Evolutionary conservation across 1,140 invertebrate genomes (phyloP), one percentile per base, ranked within the genome.

Genomic region (Drosophila punjabiensis): DNA sequence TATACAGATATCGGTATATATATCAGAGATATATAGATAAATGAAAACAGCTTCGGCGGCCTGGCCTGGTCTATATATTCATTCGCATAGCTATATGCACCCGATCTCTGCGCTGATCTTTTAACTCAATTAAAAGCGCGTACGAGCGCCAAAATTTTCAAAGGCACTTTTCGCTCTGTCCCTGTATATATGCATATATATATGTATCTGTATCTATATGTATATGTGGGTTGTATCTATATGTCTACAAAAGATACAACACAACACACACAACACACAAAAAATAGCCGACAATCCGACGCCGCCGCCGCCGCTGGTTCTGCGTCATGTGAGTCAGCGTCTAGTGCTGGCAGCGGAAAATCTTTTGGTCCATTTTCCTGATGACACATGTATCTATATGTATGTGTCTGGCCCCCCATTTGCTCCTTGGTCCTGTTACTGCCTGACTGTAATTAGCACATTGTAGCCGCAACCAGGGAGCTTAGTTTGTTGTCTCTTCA

Each of bases 121-220:
- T 88, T 88, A 89, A 89, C 85, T 88, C 78, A 88, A 88, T 88
- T 89, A 89, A 88, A 88, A 88, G 81, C 85, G 84, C 81, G 76
- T 79, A 89, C 85, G 81, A 87, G 76, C 82, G 78, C 75, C 85
- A 89, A 81, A 65, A 65, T 76, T 87, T 86, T 86, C 83, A 86
- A 86, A 86, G 76, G 76, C 83, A 87, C 77, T 84, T 83, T 62
- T 47, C 65, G 28, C 63, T 80, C 70, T 79, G 70, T 48, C 65
- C 66, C 50, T 71, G 55, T 50, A 45, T 41, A 65, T 63, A 58
- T 47, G 16, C 8, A 20, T 39, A 39, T 32, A 9, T 14, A n/a
- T 32, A 47, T 37, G 14, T 35, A 30, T 52, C 39, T 50, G 52
- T 32, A 41, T 64, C 28, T 35, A 14, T 6, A 13, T 68, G 41